These are phyloP conservation scores for Ceratotherium simum DNA, from an alignment of 2,113 vertebrate species.

Conservation along the genomic window DNA sequence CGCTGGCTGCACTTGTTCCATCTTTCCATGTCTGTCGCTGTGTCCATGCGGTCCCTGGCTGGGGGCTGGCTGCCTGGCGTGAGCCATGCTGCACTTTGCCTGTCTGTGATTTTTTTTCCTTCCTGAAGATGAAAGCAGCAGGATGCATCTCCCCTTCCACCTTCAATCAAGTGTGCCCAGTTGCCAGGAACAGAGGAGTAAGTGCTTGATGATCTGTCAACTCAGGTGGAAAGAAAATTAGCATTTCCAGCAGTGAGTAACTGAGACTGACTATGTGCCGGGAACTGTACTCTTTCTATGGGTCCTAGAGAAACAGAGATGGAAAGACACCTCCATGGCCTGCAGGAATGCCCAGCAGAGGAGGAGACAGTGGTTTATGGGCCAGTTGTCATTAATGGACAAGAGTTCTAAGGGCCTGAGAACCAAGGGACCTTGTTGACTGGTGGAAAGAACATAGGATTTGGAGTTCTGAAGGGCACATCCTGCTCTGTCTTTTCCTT, in stretches of 20 bases:
- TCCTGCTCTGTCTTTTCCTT: background rate
- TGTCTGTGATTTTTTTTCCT: background rate
- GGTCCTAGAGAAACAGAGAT: background rate
- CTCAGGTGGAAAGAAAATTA: background rate
- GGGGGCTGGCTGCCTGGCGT: background rate
- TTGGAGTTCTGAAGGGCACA: background rate
- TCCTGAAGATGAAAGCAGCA: background rate
- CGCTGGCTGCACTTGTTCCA: rapidly evolving
- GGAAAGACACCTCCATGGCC: background rate
- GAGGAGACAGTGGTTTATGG: background rate
- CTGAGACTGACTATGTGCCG: background rate
- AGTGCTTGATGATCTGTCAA: background rate
- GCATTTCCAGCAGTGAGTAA: background rate
- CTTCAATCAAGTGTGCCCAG: background rate
- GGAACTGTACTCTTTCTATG: background rate
- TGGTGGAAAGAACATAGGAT: background rate
- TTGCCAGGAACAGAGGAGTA: slow-evolving; percentile 14
- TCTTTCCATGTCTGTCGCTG: background rate
- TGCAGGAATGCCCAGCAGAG: background rate
- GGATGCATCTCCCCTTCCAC: background rate
- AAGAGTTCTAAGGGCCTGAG: background rate
- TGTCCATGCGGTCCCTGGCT: background rate
- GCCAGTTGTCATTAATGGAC: background rate
- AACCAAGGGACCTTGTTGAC: background rate
- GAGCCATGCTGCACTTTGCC: background rate